These are phyloP conservation scores for Periophthalmus magnuspinnatus DNA, from an alignment of 2,797 vertebrate genomes.

Conservation along the genomic window DNA sequence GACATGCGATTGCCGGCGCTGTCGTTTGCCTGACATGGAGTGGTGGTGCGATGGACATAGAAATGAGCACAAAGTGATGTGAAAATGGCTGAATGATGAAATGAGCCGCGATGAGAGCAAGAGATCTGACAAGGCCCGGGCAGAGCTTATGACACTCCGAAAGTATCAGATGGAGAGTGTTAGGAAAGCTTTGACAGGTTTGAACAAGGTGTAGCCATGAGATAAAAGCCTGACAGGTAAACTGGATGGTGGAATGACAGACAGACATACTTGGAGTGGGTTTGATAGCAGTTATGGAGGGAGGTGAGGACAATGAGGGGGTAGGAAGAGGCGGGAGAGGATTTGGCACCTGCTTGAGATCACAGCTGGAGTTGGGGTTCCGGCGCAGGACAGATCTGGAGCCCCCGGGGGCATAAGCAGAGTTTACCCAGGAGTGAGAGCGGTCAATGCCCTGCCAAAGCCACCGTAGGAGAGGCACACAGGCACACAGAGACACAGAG, in stretches of 20 bases:
- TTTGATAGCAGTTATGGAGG: constrained; percentile 26
- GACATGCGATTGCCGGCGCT: constrained; percentile 87
- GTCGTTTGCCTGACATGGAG: constrained; percentile 82
- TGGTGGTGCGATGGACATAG: constrained; percentile 70
- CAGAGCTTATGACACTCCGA: constrained; percentile 29
- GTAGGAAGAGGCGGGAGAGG: constrained; percentile 36
- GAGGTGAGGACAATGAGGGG: constrained; percentile 30
- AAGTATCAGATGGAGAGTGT: constrained; percentile 25
- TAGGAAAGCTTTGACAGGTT: constrained; percentile 23
- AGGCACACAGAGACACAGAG: constrained; percentile 59
- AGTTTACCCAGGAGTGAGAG: constrained; percentile 96
- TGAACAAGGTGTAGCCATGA: constrained; percentile 12
- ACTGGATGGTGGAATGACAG: constrained; percentile 17
- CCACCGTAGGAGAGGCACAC: constrained; percentile 56
- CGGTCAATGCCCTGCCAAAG: constrained; percentile 90
- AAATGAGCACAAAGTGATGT: constrained; percentile 67
- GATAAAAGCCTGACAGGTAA: constrained; percentile 22
- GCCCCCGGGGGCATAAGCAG: constrained; percentile 91
- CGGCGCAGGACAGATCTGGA: constrained; percentile 89
- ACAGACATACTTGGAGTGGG: constrained; percentile 25
- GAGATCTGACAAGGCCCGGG: constrained; percentile 31
- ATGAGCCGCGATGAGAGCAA: constrained; percentile 32
- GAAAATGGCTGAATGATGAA: constrained; percentile 57
- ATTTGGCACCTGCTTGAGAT: constrained; percentile 91
- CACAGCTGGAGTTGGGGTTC: constrained; percentile 88